Evolutionary conservation across 1,140 invertebrate genomes (phyloP).

Genomic region (Diprion similis): DNA sequence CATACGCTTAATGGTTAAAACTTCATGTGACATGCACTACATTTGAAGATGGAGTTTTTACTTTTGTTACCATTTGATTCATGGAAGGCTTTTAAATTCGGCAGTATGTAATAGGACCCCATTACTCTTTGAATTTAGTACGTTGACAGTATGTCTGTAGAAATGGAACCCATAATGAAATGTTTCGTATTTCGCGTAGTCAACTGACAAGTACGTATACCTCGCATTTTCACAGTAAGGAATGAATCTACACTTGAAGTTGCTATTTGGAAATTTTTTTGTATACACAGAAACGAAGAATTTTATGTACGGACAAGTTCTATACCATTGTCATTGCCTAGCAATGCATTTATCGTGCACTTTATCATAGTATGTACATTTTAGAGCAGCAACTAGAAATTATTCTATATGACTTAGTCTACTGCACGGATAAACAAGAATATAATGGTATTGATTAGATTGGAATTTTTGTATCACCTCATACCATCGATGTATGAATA

Average conservation of each 20-base stretch:
- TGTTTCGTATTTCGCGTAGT: neutral
- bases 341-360: neutral
- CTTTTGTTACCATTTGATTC: too few species aligned
- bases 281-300: neutral
- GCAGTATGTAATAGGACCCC: neutral
- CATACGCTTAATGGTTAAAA: neutral
- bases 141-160: neutral
- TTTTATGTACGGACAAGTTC: neutral
- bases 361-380: slow-evolving; percentile 1
- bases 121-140: too few species aligned
- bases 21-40: neutral
- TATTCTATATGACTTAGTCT: neutral
- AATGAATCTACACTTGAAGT: neutral
- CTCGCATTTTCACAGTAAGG: neutral
- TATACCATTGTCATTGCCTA: neutral
- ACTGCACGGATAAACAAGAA: neutral
- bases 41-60: too few species aligned
- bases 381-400: neutral
- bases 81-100: neutral
- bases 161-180: neutral
- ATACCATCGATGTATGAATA: neutral
- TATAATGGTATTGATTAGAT: neutral
- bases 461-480: neutral
- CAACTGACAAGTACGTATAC: neutral
- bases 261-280: neutral